Evolutionary conservation across 2,888 invertebrate genomes (phyloP), one percentile per base, ranked within the genome.

Genomic region (Diarsia mendica): DNA sequence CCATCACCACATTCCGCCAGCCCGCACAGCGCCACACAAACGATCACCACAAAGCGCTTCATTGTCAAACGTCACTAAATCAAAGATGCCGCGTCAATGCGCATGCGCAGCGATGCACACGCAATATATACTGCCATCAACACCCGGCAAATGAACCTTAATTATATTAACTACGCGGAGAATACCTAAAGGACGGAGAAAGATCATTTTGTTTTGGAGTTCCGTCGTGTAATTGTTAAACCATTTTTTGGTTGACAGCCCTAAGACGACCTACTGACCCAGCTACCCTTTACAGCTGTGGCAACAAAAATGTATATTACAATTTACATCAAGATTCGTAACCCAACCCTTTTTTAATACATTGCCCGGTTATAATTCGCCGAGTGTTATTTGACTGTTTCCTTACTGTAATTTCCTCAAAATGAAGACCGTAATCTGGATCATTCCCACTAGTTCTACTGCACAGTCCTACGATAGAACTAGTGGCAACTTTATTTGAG

Each of bases 61-160:
- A 88, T 87, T 23, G 46, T 84, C 3, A 64, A 44, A 80, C 64
- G n/a, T 51, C 58, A 76, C 84, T 67, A 76, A 79, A 68, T 67
- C 68, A 68, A 67, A 60, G 72, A 67, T 63, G 46, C 20, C 13
- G 18, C n/a, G 39, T 15, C 53, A 87, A 79, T 87, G 88, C 67
- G 67, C 64, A 18, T 0, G 63, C 70, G 75, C 76, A 73, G 10
- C 75, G 63, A 1, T 69, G 72, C 79, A 77, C 67, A 46, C 60
- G 28, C 67, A 48, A 75, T 88, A 71, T 88, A 87, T 88, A 87
- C 83, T 53, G 46, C 72, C 18, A 28, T 53, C 63, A 55, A 39
- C 23, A n/a, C 49, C 64, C 44, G 55, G 33, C 20, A 72, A 81
- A 78, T 78, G 71, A 55, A 71, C 68, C 66, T 77, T 76, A 83